A percentile compares a stretch with the other conserved stretches of the same genome.
Evolutionary conservation across 2,888 invertebrate species (phyloP).

Genomic region (Meghimatium bilineatum): DNA sequence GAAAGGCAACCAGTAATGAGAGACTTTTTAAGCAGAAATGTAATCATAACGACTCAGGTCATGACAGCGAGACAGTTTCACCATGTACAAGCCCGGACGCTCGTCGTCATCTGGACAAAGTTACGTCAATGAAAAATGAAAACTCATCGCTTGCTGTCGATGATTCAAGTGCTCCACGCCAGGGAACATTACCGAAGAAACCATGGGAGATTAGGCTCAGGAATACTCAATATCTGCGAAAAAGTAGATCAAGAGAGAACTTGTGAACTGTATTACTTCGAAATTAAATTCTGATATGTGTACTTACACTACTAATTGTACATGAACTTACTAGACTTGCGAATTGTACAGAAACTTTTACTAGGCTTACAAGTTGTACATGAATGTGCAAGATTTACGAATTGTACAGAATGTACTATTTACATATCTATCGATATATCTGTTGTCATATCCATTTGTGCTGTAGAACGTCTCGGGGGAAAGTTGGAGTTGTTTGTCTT

Average conservation of each 20-base stretch:
- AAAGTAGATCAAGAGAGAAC: conserved; percentile 31
- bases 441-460: no score
- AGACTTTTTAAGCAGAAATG: conserved; percentile 10
- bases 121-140: background rate
- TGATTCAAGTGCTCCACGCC: background rate
- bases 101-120: background rate
- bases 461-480: no score
- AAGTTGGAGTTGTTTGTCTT: no score
- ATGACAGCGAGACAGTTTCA: conserved; percentile 36
- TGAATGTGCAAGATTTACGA: no score
- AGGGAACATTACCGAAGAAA: conserved; percentile 21
- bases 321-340: no score
- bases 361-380: no score
- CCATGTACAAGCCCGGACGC: conserved; percentile 27
- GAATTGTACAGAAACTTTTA: no score
- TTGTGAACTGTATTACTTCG: background rate
- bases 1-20: conserved; percentile 5
- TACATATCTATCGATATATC: no score
- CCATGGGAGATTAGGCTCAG: conserved; percentile 37
- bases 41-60: conserved; percentile 27
- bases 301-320: no score
- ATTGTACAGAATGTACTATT: no score
- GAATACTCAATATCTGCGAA: conserved; percentile 7
- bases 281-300: no score
- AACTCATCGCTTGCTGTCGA: background rate